Base-by-base conservation (phyloP, 2,888 invertebrate genomes). In the Ectemnius lituratus region DNA sequence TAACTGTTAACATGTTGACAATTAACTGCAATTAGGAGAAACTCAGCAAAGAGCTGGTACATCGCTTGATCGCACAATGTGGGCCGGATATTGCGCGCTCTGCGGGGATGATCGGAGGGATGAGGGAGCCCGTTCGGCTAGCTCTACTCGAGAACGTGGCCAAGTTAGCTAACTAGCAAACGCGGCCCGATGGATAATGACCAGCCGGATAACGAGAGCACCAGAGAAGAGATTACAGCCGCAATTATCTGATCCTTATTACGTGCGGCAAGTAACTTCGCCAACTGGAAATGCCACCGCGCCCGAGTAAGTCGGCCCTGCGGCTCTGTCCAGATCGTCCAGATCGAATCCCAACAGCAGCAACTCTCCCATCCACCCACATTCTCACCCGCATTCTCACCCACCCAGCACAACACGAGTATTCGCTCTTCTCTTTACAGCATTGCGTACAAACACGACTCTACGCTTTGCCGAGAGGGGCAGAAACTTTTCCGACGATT, bases 211-310 rank as follows among this genome's bases (percentile, higher is more conserved):
- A 76, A 76, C 68, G 70, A 37, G 37, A 81, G 70, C 67, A 65
- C 49, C 62, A 69, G 70, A 37, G 37, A 72, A 77, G 73, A 65
- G 74, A 79, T 81, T 79, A 79, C 37, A 59, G 37, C 58, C 28
- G 64, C 78, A 76, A 76, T 74, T 76, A 74, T 79, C 74, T 52
- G 79, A 70, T 79, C 76, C 74, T 76, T 79, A 79, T 70, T 72
- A 71, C 76, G 72, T 18, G 62, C 49, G 57, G 46, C 71, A 72
- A 80, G 67, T 76, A 75, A 73, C 76, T 68, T 61, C 59, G 69
- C 68, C 37, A 67, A 73, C 68, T 75, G 68, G 70, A 56, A 65
- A 61, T 16, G 16, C 23, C 23, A 23, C 60, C 20, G 18, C 59
- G 61, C 20, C 71, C 71, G 66, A 52, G 66, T 49, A 63, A 63